A percentile compares a stretch with the other conserved stretches of the same genome.
Conservation (phyloP, 64 coral and sea anemone species). For the Platygyra sinensis region DNA sequence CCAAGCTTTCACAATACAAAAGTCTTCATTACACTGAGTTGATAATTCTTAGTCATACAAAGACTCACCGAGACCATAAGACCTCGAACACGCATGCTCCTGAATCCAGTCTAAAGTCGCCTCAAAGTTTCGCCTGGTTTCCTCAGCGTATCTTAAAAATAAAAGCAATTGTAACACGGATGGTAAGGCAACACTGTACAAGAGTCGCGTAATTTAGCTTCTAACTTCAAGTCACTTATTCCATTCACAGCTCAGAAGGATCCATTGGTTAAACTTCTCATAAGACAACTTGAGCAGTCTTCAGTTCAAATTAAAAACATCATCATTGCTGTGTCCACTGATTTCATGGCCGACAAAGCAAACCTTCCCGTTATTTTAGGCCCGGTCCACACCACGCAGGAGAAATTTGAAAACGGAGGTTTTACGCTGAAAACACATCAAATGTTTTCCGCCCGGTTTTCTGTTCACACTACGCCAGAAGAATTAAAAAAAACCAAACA, state of each 20-base stretch:
- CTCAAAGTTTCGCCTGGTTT: constrained; percentile 93
- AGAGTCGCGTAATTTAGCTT: neutral
- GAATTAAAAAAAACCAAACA: no score
- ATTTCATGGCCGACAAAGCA: no score
- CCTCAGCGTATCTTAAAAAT: constrained; percentile 83
- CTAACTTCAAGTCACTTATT: neutral
- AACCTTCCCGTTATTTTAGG: no score
- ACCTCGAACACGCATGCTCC: constrained; percentile 94
- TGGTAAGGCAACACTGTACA: no score
- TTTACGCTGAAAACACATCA: no score
- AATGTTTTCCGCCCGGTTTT: no score
- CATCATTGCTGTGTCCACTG: constrained; percentile 10
- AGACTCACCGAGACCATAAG: constrained; percentile 96
- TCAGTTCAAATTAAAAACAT: neutral
- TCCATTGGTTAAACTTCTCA: constrained; percentile 33
- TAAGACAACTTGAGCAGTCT: neutral
- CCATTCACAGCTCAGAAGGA: constrained; percentile 41
- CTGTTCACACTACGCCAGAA: no score
- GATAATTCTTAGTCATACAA: no score
- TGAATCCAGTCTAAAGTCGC: constrained; percentile 97
- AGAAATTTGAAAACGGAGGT: no score
- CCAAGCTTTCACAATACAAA: neutral
- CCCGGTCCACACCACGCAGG: no score
- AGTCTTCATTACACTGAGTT: neutral
- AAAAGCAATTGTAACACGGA: neutral